phyloP scores from a whole-genome alignment of 2,888 invertebrate genomes.

The Trichopria drosophilae region DNA sequence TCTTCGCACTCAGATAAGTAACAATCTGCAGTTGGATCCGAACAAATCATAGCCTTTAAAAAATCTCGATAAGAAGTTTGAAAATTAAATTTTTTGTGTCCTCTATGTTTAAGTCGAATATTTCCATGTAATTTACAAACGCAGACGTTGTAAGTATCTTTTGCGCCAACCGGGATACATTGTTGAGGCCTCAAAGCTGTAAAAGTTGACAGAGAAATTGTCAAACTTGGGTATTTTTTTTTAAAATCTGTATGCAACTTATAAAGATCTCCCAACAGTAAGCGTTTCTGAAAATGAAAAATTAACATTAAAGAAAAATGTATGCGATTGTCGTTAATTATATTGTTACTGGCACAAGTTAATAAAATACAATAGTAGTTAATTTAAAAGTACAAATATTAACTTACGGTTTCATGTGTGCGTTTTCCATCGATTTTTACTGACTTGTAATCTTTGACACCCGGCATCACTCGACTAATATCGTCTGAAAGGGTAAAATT shows the following conservation, averaged over 20 bases:
- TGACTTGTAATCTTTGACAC: constrained; percentile 7
- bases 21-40: constrained; percentile 1
- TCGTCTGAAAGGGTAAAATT: constrained; percentile 11
- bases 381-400: no score
- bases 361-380: no score
- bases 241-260: no score
- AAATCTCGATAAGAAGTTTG: background rate
- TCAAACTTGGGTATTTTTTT: no score
- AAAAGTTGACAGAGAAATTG: constrained; percentile 10
- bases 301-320: no score
- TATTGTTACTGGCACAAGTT: no score
- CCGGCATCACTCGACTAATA: constrained; percentile 4
- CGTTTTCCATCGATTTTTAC: background rate
- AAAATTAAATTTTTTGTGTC: background rate
- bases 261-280: no score
- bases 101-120: constrained; percentile 10
- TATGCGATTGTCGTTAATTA: no score
- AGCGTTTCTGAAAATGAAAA: no score
- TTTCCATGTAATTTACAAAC: constrained; percentile 10
- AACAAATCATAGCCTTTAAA: constrained; percentile 7
- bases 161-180: constrained; percentile 8
- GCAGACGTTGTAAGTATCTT: background rate
- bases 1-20: constrained; percentile 8
- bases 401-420: no score
- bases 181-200: constrained; percentile 3